Conservation (phyloP, 1,140 invertebrate genomes). For the Drosophila busckii region DNA sequence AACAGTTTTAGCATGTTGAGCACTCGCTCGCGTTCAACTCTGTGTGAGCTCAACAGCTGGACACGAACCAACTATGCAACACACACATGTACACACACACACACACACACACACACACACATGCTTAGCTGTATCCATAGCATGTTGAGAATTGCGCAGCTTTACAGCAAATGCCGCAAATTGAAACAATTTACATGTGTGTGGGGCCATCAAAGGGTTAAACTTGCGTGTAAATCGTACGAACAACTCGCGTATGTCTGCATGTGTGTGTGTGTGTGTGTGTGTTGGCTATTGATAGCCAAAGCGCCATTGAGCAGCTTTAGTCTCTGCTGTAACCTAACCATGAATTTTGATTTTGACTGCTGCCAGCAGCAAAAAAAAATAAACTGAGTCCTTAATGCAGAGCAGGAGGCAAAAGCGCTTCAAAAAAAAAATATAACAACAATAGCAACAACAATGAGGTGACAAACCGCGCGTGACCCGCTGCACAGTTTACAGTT, state of each 20-base stretch:
- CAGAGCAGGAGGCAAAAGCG: no score
- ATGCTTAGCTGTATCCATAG: constrained; percentile 48
- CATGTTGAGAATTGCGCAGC: constrained; percentile 74
- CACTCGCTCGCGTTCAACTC: constrained; percentile 24
- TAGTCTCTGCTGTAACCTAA: constrained; percentile 49
- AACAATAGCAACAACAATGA: constrained; percentile 34
- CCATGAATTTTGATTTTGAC: constrained; percentile 77
- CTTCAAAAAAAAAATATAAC: constrained; percentile 10
- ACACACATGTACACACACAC: constrained; percentile 8
- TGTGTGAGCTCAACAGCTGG: constrained; percentile 66
- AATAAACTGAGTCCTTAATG: no score
- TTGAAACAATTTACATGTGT: constrained; percentile 77
- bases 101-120: constrained; percentile 8
- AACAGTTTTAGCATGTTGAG: constrained; percentile 72
- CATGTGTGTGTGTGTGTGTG: neutral
- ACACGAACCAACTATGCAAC: constrained; percentile 54
- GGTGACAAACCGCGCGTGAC: constrained; percentile 69
- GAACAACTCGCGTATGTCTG: constrained; percentile 1
- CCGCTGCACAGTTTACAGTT: constrained; percentile 16
- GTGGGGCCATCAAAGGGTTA: constrained; percentile 68
- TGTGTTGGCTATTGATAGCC: constrained; percentile 56
- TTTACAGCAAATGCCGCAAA: constrained; percentile 75
- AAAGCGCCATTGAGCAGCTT: constrained; percentile 36
- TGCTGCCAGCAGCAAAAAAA: constrained; percentile 4
- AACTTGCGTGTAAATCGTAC: constrained; percentile 64